phyloP scores from a whole-genome alignment of 2,888 invertebrate species.

The Acanthococcus lagerstroemiae region DNA sequence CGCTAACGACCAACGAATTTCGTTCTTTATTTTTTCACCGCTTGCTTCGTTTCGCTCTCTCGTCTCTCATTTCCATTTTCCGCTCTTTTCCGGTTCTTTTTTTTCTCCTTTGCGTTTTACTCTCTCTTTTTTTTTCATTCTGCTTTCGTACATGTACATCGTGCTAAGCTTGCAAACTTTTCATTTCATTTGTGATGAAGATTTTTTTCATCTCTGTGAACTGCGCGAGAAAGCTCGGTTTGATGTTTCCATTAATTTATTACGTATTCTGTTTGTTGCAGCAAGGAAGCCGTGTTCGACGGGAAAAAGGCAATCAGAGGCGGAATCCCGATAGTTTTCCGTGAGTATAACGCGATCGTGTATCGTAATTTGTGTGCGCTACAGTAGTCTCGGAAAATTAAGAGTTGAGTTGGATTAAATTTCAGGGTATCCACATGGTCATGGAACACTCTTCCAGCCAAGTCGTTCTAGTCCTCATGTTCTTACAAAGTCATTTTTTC shows the following conservation, averaged over 20 bases:
- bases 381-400: no score
- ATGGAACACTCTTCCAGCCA: no score
- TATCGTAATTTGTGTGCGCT: no score
- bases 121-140: neutral
- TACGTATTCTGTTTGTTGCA: conserved; percentile 45
- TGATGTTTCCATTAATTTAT: neutral
- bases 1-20: conserved; percentile 26
- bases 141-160: neutral
- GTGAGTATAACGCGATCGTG: no score
- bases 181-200: no score
- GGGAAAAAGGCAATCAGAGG: conserved; percentile 92
- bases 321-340: conserved; percentile 93
- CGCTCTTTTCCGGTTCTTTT: neutral
- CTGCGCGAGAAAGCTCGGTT: neutral
- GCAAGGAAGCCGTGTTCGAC: conserved; percentile 91
- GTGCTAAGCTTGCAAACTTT: neutral
- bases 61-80: neutral
- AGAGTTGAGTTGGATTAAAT: no score
- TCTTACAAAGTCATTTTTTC: no score
- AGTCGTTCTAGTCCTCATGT: no score
- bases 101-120: neutral
- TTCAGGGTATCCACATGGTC: no score
- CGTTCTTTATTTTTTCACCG: conserved; percentile 20
- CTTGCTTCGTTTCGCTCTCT: neutral
- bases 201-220: neutral